These are phyloP conservation scores for Dexiosoma caninum DNA, from an alignment of 2,888 invertebrate genomes.

Conservation along the genomic window DNA sequence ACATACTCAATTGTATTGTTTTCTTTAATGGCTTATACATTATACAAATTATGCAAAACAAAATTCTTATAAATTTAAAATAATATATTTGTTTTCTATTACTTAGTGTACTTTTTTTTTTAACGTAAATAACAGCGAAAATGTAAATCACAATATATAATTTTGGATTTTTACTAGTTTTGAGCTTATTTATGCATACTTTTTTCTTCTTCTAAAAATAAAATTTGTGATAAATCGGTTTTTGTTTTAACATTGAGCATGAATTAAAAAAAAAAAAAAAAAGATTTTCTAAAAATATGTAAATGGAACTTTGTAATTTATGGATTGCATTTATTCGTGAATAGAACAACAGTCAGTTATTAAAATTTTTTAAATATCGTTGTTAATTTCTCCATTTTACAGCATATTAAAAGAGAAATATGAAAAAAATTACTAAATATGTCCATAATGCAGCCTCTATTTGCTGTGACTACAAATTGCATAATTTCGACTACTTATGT, in stretches of 20 bases:
- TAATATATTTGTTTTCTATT: conserved; percentile 8
- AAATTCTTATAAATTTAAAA: neutral
- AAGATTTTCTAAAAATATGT: neutral
- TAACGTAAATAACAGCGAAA: conserved; percentile 9
- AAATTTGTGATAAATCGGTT: conserved; percentile 10
- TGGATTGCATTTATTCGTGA: no score
- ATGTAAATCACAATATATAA: conserved; percentile 26
- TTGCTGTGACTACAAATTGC: no score
- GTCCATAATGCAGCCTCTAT: no score
- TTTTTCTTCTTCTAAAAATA: conserved; percentile 6
- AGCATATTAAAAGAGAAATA: neutral
- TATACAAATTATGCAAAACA: conserved; percentile 10
- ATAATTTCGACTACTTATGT: no score
- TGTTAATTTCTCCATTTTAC: neutral
- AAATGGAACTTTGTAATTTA: conserved; percentile 9
- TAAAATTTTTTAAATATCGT: neutral
- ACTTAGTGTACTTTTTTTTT: neutral
- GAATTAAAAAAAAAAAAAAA: conserved; percentile 7
- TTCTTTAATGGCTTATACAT: conserved; percentile 35
- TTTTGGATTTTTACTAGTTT: conserved; percentile 24
- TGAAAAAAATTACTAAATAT: no score
- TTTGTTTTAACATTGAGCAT: conserved; percentile 16
- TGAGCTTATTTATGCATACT: conserved; percentile 37
- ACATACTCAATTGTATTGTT: conserved; percentile 31
- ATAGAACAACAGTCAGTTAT: neutral